Evolutionary conservation across 2,888 invertebrate genomes (phyloP), one percentile per base, ranked within the genome.

Genomic region (Branchellion lobata): DNA sequence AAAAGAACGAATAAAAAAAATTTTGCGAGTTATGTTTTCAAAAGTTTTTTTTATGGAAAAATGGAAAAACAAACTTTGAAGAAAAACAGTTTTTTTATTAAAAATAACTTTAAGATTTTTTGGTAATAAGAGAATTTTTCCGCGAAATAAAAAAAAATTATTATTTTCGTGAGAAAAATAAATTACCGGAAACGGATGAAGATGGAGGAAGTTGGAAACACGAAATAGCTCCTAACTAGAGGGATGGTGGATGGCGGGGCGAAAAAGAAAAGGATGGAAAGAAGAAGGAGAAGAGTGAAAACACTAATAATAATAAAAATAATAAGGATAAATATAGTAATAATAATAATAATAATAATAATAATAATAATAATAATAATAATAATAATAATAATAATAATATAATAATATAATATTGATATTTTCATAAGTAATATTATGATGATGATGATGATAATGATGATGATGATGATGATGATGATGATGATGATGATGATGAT

Each of bases 401-500:
- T 65, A 11, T 3, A 29, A 8, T 21, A n/a, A n/a, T n/a, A n/a
- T n/a, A n/a, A n/a, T n/a, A n/a, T n/a, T n/a, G n/a, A n/a, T n/a
- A n/a, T n/a, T n/a, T n/a, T n/a, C n/a, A n/a, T n/a, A n/a, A n/a
- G n/a, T n/a, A n/a, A n/a, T n/a, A n/a, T 40, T 40, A 34, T 65
- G 65, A 77, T 65, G 68, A 68, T 65, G 77, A 68, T 65, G 77
- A 68, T 21, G 68, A 65, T 11, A 33, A 34, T 65, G 77, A 65
- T 65, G 77, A 61, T 77, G 68, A 34, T 65, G 65, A 77, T 65
- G 68, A 68, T 65, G 77, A 68, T 65, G 77, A 68, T 21, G 68
- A 65, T 11, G 61, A 34, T 65, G 77, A 65, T 65, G 77, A 61
- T 77, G 68, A 68, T 65, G 77, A n/a, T 36, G 77, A 65, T 36